Percentiles rank a stretch among this genome's conserved stretches.
These are phyloP conservation scores for Drosophila azteca DNA, from an alignment of 1,140 invertebrate genomes.

Conservation along the genomic window DNA sequence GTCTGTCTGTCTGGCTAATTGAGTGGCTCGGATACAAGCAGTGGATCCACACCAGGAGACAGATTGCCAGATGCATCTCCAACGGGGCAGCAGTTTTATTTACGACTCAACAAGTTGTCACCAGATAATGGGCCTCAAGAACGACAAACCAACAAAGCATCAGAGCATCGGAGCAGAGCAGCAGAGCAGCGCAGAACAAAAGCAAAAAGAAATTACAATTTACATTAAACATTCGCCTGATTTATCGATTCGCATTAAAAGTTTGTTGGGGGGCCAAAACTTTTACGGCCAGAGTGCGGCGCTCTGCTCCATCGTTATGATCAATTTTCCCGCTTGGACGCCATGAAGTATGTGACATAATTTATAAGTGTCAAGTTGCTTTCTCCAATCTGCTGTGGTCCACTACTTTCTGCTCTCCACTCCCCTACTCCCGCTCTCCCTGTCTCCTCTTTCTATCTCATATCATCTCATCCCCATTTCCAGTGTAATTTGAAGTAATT, in stretches of 20 bases:
- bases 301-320: slow-evolving; percentile 36
- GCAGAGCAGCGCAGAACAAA: slow-evolving; percentile 19
- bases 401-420: slow-evolving; percentile 12
- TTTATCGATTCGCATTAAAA: slow-evolving; percentile 74
- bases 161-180: slow-evolving; percentile 20
- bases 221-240: slow-evolving; percentile 51
- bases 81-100: slow-evolving; percentile 47
- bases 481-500: slow-evolving; percentile 70
- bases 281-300: slow-evolving; percentile 31
- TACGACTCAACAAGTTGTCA: slow-evolving; percentile 79
- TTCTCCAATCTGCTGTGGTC: background rate
- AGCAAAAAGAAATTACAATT: slow-evolving; percentile 40
- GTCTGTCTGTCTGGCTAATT: slow-evolving; percentile 45
- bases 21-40: slow-evolving; percentile 35
- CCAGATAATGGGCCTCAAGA: slow-evolving; percentile 48
- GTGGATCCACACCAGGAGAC: slow-evolving; percentile 5
- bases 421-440: background rate
- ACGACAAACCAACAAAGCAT: slow-evolving; percentile 2
- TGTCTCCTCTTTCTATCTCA: no score
- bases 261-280: slow-evolving; percentile 49
- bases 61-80: background rate
- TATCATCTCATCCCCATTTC: slow-evolving; percentile 11
- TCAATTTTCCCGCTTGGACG: slow-evolving; percentile 56
- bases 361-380: slow-evolving; percentile 77
- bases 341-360: slow-evolving; percentile 72